A percentile compares a stretch with the other conserved stretches of the same genome.
Evolutionary conservation across 2,113 vertebrate species (phyloP).

Genomic region (Oryzias melastigma): DNA sequence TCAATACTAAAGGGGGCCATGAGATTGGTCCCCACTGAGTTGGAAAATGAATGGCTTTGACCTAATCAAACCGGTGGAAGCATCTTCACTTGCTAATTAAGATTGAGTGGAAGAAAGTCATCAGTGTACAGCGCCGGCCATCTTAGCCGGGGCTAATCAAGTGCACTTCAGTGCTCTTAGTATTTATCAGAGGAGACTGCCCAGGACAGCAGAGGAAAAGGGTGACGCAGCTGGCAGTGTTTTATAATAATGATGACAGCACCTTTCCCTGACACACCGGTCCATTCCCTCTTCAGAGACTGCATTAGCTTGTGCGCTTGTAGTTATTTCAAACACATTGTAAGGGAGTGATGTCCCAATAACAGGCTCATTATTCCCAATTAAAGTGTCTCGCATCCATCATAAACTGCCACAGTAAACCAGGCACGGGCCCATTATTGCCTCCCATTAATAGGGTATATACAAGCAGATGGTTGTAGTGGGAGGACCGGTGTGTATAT

Average conservation of each 20-base stretch:
- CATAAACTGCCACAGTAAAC: constrained; percentile 68
- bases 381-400: constrained; percentile 73
- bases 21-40: constrained; percentile 62
- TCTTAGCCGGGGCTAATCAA: constrained; percentile 65
- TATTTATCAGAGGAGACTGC: constrained; percentile 38
- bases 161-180: constrained; percentile 48
- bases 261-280: constrained; percentile 17
- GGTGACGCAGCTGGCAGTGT: constrained; percentile 7
- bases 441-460: constrained; percentile 68
- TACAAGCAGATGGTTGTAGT: constrained; percentile 57
- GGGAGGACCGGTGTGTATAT: constrained; percentile 17
- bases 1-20: constrained; percentile 67
- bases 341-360: constrained; percentile 62
- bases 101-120: constrained; percentile 68
- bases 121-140: constrained; percentile 49
- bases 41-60: constrained; percentile 76
- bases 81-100: constrained; percentile 75
- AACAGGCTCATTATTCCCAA: constrained; percentile 74
- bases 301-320: not conserved
- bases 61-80: constrained; percentile 74
- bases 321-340: constrained; percentile 48
- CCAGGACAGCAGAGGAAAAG: constrained; percentile 26
- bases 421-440: constrained; percentile 65
- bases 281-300: constrained; percentile 1
- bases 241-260: constrained; percentile 23